These are phyloP conservation scores for Neolamprologus caudopunctatus DNA, from an alignment of 2,113 vertebrate genomes.

Conservation along the genomic window DNA sequence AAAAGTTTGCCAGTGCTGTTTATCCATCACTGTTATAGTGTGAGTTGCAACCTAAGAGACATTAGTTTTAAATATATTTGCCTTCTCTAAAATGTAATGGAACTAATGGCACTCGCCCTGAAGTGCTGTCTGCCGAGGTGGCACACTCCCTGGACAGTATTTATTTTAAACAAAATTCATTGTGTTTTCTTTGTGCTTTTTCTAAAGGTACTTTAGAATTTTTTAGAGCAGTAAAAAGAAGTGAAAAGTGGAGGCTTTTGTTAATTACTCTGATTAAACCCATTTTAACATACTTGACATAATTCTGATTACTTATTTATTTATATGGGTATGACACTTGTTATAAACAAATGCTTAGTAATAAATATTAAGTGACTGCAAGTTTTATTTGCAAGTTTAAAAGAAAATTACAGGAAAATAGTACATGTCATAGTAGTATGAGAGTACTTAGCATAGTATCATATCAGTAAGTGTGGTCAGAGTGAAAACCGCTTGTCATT, in stretches of 20 bases:
- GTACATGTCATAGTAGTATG: not conserved
- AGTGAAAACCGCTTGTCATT: not conserved
- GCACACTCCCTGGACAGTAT: not conserved
- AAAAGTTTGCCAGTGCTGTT: not conserved
- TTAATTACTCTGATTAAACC: not conserved
- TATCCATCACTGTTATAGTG: not conserved
- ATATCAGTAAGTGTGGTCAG: not conserved
- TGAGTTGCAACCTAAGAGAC: not conserved
- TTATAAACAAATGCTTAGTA: not conserved
- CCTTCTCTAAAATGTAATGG: not conserved
- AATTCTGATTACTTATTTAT: not conserved
- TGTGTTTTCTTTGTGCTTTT: not conserved
- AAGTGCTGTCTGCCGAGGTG: not conserved
- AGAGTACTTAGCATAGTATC: not conserved
- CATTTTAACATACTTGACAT: not conserved
- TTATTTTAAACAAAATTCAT: not conserved
- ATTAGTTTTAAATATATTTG: not conserved
- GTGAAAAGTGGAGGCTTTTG: not conserved
- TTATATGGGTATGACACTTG: not conserved
- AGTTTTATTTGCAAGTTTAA: not conserved
- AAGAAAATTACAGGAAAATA: not conserved
- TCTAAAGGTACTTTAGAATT: not conserved
- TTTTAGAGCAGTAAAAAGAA: not conserved
- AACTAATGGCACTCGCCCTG: not conserved
- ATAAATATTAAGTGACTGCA: not conserved